Evolutionary conservation across 2,797 vertebrate genomes (phyloP).

Genomic region (Hypotaenidia okinawae): DNA sequence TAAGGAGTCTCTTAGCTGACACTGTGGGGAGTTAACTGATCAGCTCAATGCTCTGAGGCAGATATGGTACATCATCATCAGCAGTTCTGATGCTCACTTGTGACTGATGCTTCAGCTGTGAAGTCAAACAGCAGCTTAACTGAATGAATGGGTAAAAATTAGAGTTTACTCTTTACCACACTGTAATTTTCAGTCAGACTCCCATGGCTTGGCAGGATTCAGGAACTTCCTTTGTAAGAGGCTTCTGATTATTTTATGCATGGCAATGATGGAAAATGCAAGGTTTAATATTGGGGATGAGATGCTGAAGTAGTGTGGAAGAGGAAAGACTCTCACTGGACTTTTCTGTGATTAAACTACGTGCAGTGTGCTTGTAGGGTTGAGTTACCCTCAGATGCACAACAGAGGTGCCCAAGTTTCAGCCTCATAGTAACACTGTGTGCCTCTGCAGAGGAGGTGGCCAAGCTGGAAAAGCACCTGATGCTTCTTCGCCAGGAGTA

Average conservation of each 20-base stretch:
- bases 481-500: constrained; percentile 97
- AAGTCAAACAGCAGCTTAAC: background rate
- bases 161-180: background rate
- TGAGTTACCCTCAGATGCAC: background rate
- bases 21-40: background rate
- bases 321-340: background rate
- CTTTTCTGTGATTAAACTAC: accelerated
- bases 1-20: background rate
- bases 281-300: background rate
- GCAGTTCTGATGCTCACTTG: background rate
- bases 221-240: background rate
- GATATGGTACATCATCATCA: accelerated
- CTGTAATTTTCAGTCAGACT: background rate
- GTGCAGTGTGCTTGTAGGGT: background rate
- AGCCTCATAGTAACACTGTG: background rate
- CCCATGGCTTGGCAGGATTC: background rate
- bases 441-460: constrained; percentile 91
- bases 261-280: background rate
- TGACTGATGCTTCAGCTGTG: background rate
- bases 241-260: background rate
- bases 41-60: background rate
- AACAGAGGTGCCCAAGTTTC: background rate
- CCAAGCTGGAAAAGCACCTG: constrained; percentile 99
- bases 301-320: background rate
- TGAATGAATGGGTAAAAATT: background rate